These are phyloP conservation scores for Drosophila bunnanda DNA, from an alignment of 2,888 invertebrate species.

Conservation along the genomic window DNA sequence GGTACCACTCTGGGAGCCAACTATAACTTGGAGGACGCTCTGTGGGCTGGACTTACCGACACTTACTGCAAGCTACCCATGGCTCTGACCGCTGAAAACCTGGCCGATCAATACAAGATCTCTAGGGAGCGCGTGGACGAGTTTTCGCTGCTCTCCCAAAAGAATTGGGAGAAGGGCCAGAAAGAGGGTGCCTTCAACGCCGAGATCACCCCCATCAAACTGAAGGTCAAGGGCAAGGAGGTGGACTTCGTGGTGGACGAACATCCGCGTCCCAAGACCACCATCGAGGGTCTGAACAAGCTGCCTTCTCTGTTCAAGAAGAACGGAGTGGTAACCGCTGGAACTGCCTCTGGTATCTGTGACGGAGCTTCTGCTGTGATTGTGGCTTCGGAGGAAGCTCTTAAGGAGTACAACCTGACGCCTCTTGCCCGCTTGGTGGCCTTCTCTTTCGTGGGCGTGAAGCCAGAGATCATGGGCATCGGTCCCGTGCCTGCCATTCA, in stretches of 20 bases:
- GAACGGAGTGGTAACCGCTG: constrained; percentile 97
- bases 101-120: constrained; percentile 93
- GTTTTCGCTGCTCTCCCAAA: constrained; percentile 94
- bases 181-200: constrained; percentile 95
- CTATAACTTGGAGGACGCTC: constrained; percentile 92
- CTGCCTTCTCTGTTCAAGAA: constrained; percentile 96
- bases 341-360: constrained; percentile 96
- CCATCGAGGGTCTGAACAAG: constrained; percentile 93
- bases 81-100: constrained; percentile 97
- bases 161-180: constrained; percentile 94
- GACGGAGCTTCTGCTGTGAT: constrained; percentile 98
- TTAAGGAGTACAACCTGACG: constrained; percentile 91
- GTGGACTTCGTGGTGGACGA: constrained; percentile 94
- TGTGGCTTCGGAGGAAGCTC: constrained; percentile 95
- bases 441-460: constrained; percentile 97
- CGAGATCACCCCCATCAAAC: constrained; percentile 93
- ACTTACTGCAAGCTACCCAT: constrained; percentile 95
- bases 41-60: constrained; percentile 96
- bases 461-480: constrained; percentile 99
- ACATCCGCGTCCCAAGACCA: constrained; percentile 90
- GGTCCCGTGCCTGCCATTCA: constrained; percentile 98
- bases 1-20: constrained; percentile 93
- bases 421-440: constrained; percentile 96
- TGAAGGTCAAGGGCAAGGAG: constrained; percentile 93
- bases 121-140: constrained; percentile 93